These are phyloP conservation scores for Turdus rufiventris DNA, from an alignment of 2,113 vertebrate genomes.

Conservation along the genomic window DNA sequence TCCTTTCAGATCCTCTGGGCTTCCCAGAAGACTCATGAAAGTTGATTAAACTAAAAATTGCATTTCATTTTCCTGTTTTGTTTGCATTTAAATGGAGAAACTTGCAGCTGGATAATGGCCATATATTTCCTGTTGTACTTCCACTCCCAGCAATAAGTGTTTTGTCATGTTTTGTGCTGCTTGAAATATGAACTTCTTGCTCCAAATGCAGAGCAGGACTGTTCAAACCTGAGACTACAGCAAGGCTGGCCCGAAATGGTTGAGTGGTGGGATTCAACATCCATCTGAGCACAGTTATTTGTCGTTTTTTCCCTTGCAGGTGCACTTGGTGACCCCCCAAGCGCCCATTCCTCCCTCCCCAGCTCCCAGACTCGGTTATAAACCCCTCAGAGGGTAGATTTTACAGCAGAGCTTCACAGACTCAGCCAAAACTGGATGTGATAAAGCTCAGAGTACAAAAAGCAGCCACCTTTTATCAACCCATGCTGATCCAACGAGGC, in stretches of 20 bases:
- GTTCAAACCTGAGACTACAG: neutral
- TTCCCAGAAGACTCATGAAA: slow-evolving; percentile 59
- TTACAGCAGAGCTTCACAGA: neutral
- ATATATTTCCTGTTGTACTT: neutral
- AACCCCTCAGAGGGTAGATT: neutral
- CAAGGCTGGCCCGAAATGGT: neutral
- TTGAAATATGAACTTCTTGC: neutral
- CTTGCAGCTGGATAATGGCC: slow-evolving; percentile 33
- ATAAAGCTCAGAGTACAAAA: neutral
- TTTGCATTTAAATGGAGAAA: slow-evolving; percentile 60
- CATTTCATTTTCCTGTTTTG: slow-evolving; percentile 57
- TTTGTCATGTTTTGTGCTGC: neutral
- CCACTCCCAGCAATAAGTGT: neutral
- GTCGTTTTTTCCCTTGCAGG: neutral
- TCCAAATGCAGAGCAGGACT: neutral
- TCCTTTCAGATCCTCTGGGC: slow-evolving; percentile 15
- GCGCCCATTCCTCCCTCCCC: neutral
- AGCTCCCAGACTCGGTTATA: neutral
- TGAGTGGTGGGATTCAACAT: neutral
- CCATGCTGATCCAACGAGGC: fast-evolving
- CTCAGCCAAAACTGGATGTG: neutral
- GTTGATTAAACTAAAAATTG: slow-evolving; percentile 64
- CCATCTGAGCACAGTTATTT: neutral
- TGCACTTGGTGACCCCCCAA: neutral
- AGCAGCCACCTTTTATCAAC: fast-evolving